Evolutionary conservation across 2,113 vertebrate species (phyloP).

Genomic region (Sylvia atricapilla): DNA sequence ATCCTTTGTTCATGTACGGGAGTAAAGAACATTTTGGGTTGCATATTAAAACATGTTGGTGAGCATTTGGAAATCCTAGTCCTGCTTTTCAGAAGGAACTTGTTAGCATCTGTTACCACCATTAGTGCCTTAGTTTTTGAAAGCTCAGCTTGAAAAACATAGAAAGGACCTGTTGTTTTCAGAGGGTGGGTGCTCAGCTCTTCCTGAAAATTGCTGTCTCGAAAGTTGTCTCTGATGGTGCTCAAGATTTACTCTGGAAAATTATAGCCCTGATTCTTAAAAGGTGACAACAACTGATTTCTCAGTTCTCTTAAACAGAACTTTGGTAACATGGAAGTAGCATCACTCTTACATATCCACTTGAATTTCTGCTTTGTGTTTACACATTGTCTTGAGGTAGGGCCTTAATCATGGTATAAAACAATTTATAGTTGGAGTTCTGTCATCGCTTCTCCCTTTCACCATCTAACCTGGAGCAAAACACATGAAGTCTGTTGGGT

Average conservation of each 20-base stretch:
- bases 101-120: not conserved
- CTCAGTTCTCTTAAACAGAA: not conserved
- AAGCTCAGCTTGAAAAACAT: not conserved
- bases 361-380: not conserved
- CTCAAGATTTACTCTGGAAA: not conserved
- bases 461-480: not conserved
- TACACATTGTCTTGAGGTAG: not conserved
- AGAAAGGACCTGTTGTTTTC: not conserved
- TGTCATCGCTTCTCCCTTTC: not conserved
- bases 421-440: not conserved
- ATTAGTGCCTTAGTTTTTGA: not conserved
- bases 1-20: not conserved
- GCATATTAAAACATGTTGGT: not conserved
- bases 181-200: not conserved
- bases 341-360: not conserved
- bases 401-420: not conserved
- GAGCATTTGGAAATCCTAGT: not conserved
- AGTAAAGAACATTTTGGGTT: not conserved
- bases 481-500: not conserved
- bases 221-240: not conserved
- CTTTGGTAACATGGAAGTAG: not conserved
- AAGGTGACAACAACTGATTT: conserved; percentile 2
- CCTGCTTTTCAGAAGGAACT: not conserved
- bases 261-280: not conserved
- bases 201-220: not conserved